These are phyloP conservation scores for Muricea muricata DNA, from an alignment of 92 coral and sea anemone genomes.

Conservation along the genomic window DNA sequence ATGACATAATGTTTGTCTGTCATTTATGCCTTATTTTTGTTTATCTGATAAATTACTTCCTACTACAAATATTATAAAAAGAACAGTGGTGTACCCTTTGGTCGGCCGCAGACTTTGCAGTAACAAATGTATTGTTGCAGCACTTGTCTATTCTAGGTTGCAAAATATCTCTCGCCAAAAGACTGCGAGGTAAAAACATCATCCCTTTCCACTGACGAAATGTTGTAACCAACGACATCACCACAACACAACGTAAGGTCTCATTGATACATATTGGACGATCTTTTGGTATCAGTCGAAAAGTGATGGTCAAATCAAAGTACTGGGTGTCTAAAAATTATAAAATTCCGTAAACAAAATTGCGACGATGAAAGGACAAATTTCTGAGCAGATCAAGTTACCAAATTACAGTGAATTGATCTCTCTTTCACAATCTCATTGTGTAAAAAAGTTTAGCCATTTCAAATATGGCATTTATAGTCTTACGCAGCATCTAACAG, in stretches of 20 bases:
- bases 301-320: constrained; percentile 42
- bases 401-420: no score
- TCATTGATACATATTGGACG: constrained; percentile 59
- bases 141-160: constrained; percentile 73
- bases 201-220: constrained; percentile 87
- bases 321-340: neutral
- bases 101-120: neutral
- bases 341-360: neutral
- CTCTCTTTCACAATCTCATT: no score
- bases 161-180: constrained; percentile 79
- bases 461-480: no score
- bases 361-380: neutral
- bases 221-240: constrained; percentile 76
- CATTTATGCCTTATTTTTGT: no score
- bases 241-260: constrained; percentile 52
- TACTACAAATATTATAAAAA: no score
- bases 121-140: constrained; percentile 13
- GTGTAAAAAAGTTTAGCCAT: no score
- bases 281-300: constrained; percentile 52
- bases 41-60: no score
- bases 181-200: constrained; percentile 68
- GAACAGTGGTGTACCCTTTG: no score
- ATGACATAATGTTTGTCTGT: no score
- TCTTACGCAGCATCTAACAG: no score
- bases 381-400: no score